phyloP scores from a whole-genome alignment of 1,140 invertebrate species.

The Helicorthomorpha holstii region DNA sequence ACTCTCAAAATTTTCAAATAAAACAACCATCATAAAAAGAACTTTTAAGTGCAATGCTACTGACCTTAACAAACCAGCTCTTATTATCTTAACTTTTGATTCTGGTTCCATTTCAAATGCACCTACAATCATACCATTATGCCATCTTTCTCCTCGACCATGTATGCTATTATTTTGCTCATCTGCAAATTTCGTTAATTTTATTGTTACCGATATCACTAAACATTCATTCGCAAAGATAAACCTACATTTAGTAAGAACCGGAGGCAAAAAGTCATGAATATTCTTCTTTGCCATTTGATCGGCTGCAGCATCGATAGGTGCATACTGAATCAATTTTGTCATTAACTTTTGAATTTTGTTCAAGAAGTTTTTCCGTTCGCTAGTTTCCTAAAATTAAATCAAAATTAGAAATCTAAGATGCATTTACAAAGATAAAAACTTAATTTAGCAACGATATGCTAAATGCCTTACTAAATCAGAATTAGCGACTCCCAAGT shows the following conservation, averaged over 20 bases:
- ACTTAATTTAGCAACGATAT: neutral
- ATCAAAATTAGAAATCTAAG: neutral
- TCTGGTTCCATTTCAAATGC: slow-evolving; percentile 44
- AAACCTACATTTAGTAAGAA: slow-evolving; percentile 34
- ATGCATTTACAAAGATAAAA: neutral
- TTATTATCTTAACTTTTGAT: slow-evolving; percentile 47
- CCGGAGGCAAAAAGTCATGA: slow-evolving; percentile 72
- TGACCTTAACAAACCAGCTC: slow-evolving; percentile 47
- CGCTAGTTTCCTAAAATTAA: slow-evolving; percentile 17
- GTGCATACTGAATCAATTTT: slow-evolving; percentile 42
- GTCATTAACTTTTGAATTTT: slow-evolving; percentile 41
- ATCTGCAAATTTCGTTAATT: neutral
- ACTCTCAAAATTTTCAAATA: no score
- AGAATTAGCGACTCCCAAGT: slow-evolving; percentile 48
- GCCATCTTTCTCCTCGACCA: slow-evolving; percentile 16
- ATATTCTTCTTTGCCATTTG: slow-evolving; percentile 64
- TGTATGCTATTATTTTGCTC: neutral
- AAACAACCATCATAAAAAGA: neutral
- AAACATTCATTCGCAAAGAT: neutral
- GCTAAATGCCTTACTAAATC: slow-evolving; percentile 18
- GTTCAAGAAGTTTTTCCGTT: slow-evolving; percentile 35
- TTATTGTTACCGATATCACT: neutral
- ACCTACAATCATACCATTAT: slow-evolving; percentile 39
- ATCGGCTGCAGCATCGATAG: slow-evolving; percentile 68
- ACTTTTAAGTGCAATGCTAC: neutral